Conservation (phyloP, 2,113 vertebrate genomes). For the Etia nguti region DNA sequence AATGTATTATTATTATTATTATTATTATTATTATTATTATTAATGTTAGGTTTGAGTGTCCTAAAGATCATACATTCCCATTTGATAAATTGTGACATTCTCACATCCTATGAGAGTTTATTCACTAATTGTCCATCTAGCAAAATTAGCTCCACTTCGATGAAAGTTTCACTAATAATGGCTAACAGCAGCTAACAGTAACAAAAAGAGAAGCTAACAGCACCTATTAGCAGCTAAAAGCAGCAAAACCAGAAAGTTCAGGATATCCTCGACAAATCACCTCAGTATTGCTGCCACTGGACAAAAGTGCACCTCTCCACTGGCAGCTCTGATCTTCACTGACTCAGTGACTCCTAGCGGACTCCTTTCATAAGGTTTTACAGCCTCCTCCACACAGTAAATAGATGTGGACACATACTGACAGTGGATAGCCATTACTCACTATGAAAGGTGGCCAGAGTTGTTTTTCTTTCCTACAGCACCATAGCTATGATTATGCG, state of each 20-base stretch:
- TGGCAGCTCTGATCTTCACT: not conserved
- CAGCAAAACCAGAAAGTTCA: not conserved
- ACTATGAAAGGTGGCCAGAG: not conserved
- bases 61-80: too few species aligned
- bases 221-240: not conserved
- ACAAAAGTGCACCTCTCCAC: not conserved
- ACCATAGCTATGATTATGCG: not conserved
- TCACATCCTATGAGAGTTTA: not conserved
- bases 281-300: not conserved
- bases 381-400: not conserved
- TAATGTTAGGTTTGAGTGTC: too few species aligned
- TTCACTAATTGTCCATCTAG: not conserved
- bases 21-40: too few species aligned
- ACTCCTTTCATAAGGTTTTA: not conserved
- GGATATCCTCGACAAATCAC: not conserved
- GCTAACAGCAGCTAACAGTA: not conserved
- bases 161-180: not conserved
- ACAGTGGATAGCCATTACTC: not conserved
- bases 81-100: not conserved
- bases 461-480: not conserved
- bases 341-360: not conserved
- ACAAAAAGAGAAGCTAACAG: not conserved
- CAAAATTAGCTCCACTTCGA: not conserved
- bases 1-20: too few species aligned
- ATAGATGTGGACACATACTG: not conserved